Evolutionary conservation across 2,888 invertebrate genomes (phyloP).

Genomic region (Lamellibrachia satsuma): DNA sequence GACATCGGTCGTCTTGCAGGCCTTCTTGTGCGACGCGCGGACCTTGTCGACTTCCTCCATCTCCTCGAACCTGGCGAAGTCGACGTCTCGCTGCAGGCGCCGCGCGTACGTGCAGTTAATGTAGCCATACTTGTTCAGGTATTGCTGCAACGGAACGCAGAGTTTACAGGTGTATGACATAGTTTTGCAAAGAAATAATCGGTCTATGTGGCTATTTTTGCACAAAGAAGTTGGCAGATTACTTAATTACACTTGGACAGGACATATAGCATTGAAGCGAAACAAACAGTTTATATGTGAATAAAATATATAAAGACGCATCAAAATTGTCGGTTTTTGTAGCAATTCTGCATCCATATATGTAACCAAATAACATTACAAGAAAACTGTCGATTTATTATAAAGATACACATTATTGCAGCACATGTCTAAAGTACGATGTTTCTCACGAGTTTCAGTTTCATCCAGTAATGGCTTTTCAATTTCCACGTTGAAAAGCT

Average conservation of each 20-base stretch:
- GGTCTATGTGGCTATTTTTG: background rate
- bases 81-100: conserved; percentile 17
- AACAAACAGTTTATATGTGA: background rate
- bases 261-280: background rate
- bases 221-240: background rate
- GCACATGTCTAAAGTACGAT: background rate
- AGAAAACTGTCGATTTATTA: background rate
- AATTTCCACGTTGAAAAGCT: background rate
- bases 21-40: conserved; percentile 21
- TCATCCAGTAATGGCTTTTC: background rate
- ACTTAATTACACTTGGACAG: background rate
- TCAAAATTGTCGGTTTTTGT: too few relatives aligned
- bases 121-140: conserved; percentile 35
- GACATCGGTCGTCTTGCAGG: background rate
- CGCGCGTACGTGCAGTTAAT: conserved; percentile 26
- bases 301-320: background rate
- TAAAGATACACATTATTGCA: background rate
- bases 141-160: conserved; percentile 26
- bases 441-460: background rate
- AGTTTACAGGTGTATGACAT: background rate
- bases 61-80: background rate
- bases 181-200: background rate
- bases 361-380: too few relatives aligned
- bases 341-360: too few relatives aligned
- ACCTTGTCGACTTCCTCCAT: background rate